A percentile compares a stretch with the other conserved stretches of the same genome.
Conservation (phyloP, 2,113 vertebrate genomes). For the Turnix velox region DNA sequence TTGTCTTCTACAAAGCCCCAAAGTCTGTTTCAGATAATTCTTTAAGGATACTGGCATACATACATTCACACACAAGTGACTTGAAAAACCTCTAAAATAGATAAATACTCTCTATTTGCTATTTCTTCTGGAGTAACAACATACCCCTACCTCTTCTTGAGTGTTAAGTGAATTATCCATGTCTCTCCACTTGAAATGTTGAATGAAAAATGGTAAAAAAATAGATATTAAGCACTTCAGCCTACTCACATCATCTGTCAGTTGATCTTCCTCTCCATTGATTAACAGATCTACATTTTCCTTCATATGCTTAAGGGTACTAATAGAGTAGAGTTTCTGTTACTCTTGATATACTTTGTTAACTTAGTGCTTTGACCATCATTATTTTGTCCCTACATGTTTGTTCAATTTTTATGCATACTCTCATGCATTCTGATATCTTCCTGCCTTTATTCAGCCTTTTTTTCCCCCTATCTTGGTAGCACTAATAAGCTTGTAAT, state of each 20-base stretch:
- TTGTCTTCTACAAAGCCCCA: neutral
- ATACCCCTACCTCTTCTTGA: neutral
- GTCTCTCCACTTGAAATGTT: constrained; percentile 1
- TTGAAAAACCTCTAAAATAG: neutral
- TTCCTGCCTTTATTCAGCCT: neutral
- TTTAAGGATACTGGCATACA: neutral
- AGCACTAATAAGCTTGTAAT: neutral
- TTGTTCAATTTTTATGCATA: neutral
- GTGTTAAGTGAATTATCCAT: neutral
- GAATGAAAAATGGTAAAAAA: constrained; percentile 1
- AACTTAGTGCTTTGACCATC: neutral
- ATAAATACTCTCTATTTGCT: neutral
- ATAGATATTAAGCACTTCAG: constrained; percentile 20
- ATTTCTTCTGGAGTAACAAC: neutral
- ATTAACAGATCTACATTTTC: neutral
- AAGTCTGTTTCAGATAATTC: neutral
- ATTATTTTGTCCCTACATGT: neutral
- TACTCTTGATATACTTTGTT: neutral
- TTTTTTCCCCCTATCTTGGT: neutral
- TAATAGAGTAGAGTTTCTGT: neutral
- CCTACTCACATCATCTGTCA: constrained; percentile 29
- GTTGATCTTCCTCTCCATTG: constrained; percentile 1
- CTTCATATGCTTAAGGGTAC: neutral
- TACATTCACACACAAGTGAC: neutral
- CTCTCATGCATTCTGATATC: neutral